Evolutionary conservation across 2,888 invertebrate genomes (phyloP).

Genomic region (Rutpela maculata): DNA sequence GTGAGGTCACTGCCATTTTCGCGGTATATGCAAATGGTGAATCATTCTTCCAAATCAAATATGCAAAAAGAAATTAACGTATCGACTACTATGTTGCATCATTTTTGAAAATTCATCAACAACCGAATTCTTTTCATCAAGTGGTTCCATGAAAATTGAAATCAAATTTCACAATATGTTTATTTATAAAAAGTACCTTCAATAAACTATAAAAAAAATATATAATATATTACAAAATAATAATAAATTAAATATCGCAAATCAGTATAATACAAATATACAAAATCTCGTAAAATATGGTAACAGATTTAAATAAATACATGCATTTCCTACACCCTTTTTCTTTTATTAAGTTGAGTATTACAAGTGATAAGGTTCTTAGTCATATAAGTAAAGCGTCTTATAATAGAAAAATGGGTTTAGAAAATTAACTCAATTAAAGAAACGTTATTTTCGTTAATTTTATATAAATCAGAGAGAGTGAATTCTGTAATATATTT

Average conservation of each 20-base stretch:
- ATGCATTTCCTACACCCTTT: slow-evolving; percentile 8
- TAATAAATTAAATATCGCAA: slow-evolving; percentile 30
- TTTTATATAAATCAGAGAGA: not conserved
- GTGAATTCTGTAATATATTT: not conserved
- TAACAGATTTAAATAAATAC: slow-evolving; percentile 10
- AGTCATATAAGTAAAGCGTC: not conserved
- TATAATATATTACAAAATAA: slow-evolving; percentile 17
- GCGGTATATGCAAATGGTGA: too few relatives aligned
- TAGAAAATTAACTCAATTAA: not conserved
- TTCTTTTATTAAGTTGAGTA: slow-evolving; percentile 9
- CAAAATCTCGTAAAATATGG: slow-evolving; percentile 25
- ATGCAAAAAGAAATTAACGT: too few relatives aligned
- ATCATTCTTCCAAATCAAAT: too few relatives aligned
- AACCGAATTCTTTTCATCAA: too few relatives aligned
- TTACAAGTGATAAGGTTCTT: not conserved
- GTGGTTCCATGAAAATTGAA: not conserved
- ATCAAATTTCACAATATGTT: slow-evolving; percentile 17
- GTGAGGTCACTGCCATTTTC: too few relatives aligned
- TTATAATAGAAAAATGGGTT: not conserved
- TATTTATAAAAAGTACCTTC: slow-evolving; percentile 31
- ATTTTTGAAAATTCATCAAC: too few relatives aligned
- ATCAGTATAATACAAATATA: slow-evolving; percentile 27
- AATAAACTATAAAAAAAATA: slow-evolving; percentile 30
- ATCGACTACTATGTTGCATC: too few relatives aligned
- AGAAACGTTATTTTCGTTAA: not conserved